Evolutionary conservation across 2,797 vertebrate species (phyloP), one percentile per base, ranked within the genome.

Genomic region (Tokudaia muenninki): DNA sequence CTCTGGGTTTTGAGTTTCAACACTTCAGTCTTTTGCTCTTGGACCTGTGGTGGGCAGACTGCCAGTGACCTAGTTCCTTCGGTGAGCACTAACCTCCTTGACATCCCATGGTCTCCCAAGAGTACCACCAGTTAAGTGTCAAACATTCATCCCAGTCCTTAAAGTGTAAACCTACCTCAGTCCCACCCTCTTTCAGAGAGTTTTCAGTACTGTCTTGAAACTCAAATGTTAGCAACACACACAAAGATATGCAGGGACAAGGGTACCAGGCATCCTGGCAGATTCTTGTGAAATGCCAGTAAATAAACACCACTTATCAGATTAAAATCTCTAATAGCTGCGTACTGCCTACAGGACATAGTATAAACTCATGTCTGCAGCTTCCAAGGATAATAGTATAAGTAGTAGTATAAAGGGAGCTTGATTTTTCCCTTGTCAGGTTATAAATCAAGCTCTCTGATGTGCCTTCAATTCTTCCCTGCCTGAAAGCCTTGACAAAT

Each of bases 231-330:
- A 72, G 78, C 44, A 19, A 65, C 63, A 83, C 63, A 67, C 41
- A 70, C 9, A 74, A 75, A 88, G 70, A 44, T 63, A 84, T 70
- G 78, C 75, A 77, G 22, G 34, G 34, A 57, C 22, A 37, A 52
- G 19, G 29, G 21, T 61, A 14, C 17, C 63, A 84, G 63, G 41
- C 1, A 91, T 29, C 57, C 86, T 92, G 63, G 55, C 75, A 86
- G 24, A 34, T 47, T 52, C 41, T 78, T 77, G 34, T 44, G 44
- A 92, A 92, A 77, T 63, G 90, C 21, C 50, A 52, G 72, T 89
- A 75, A 90, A 87, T 29, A 90, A 78, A 79, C 74, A 78, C 29
- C 70, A 77, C n/a, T 81, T 92, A 24, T 63, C 47, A 92, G 81
- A 88, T 47, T 31, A 81, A 77, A 91, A 50, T 81, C 74, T 89